Evolutionary conservation across 1,140 invertebrate species (phyloP).

Genomic region (Drosophila chauvacae): DNA sequence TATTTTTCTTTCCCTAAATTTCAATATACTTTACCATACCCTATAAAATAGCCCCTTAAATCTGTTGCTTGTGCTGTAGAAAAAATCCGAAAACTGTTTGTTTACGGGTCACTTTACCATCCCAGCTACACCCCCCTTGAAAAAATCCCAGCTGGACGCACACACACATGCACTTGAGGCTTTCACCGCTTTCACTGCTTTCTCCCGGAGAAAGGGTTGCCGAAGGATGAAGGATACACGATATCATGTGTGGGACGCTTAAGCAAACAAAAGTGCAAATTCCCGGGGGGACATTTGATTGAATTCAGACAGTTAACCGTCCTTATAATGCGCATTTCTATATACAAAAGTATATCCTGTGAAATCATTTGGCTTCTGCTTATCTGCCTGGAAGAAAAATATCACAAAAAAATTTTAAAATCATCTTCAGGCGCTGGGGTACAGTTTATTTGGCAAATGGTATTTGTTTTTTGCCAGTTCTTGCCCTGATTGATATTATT

Average conservation of each 20-base stretch:
- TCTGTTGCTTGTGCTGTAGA: slow-evolving; percentile 36
- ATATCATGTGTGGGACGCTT: slow-evolving; percentile 72
- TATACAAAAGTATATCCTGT: slow-evolving; percentile 21
- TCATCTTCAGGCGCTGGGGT: slow-evolving; percentile 48
- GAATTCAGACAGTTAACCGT: slow-evolving; percentile 75
- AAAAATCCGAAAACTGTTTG: slow-evolving; percentile 64
- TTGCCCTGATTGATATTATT: slow-evolving; percentile 74
- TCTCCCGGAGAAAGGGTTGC: slow-evolving; percentile 65
- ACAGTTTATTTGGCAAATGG: slow-evolving; percentile 76
- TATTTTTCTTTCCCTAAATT: neutral
- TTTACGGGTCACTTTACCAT: slow-evolving; percentile 76
- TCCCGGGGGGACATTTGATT: slow-evolving; percentile 80
- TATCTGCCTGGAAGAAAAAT: slow-evolving; percentile 71
- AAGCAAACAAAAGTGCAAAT: slow-evolving; percentile 75
- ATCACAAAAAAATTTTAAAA: slow-evolving; percentile 70
- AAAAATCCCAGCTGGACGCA: slow-evolving; percentile 59
- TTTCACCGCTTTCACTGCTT: slow-evolving; percentile 67
- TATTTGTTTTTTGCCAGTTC: slow-evolving; percentile 72
- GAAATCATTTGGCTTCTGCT: slow-evolving; percentile 51
- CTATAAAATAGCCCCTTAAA: slow-evolving; percentile 22
- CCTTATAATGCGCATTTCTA: slow-evolving; percentile 72
- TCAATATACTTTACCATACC: slow-evolving; percentile 9
- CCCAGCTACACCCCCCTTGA: neutral
- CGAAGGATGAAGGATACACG: slow-evolving; percentile 43
- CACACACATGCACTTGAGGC: slow-evolving; percentile 56